A percentile compares a stretch with the other conserved stretches of the same genome.
phyloP scores from a whole-genome alignment of 2,113 vertebrate genomes.

The Electrona antarctica region DNA sequence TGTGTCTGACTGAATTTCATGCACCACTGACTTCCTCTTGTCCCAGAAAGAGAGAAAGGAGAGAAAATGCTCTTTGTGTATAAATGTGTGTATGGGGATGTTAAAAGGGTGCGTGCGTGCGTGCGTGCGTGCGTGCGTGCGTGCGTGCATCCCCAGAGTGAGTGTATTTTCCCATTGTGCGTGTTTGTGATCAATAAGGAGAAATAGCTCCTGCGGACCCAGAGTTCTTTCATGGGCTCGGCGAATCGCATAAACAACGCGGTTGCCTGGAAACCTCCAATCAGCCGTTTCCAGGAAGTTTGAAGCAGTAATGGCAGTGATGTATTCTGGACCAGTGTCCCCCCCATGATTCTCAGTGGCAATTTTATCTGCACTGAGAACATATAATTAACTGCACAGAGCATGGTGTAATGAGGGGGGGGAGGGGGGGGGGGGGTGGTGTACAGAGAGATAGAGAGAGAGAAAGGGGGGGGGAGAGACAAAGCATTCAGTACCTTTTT shows the following conservation, averaged over 20 bases:
- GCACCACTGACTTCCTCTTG: background rate
- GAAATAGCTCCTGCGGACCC: too few relatives aligned
- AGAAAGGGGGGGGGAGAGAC: background rate
- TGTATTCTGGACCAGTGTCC: constrained; percentile 30
- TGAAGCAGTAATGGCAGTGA: constrained; percentile 37
- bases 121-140: too few relatives aligned
- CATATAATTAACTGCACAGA: constrained; percentile 41
- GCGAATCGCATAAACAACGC: background rate
- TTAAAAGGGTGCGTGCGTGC: too few relatives aligned
- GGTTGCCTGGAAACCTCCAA: constrained; percentile 33
- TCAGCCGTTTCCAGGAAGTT: constrained; percentile 31
- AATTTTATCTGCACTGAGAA: constrained; percentile 49
- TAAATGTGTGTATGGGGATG: too few relatives aligned
- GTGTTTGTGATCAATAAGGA: too few relatives aligned
- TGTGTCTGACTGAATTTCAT: constrained; percentile 5
- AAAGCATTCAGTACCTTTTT: too few relatives aligned
- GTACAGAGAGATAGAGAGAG: background rate
- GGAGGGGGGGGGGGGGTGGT: background rate
- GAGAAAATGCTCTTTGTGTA: too few relatives aligned
- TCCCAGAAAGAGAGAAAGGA: background rate
- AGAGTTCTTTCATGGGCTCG: too few relatives aligned
- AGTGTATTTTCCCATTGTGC: too few relatives aligned
- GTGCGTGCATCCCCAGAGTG: too few relatives aligned
- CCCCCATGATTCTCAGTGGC: constrained; percentile 8
- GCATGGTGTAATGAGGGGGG: background rate